Evolutionary conservation across 2,888 invertebrate genomes (phyloP).

Genomic region (Parnassius orleans): DNA sequence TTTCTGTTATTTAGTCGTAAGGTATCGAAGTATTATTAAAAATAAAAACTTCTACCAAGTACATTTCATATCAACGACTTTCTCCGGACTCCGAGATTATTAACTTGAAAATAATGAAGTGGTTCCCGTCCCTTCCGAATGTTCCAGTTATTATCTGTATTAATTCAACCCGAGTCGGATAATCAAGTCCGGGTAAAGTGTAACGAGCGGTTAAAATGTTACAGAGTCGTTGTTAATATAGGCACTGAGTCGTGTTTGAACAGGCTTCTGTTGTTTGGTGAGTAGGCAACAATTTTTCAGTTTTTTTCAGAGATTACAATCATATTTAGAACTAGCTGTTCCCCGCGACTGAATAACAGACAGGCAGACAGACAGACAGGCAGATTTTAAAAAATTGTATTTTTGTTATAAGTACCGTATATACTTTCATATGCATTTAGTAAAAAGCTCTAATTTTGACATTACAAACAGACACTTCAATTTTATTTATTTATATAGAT

Average conservation of each 20-base stretch:
- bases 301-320: neutral
- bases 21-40: neutral
- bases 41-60: neutral
- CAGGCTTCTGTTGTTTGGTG: slow-evolving; percentile 9
- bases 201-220: slow-evolving; percentile 4
- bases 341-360: too few species aligned
- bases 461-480: too few species aligned
- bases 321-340: too few species aligned
- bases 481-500: too few species aligned
- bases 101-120: slow-evolving; percentile 3
- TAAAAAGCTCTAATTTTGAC: too few species aligned
- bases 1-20: too few species aligned
- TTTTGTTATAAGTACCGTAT: too few species aligned
- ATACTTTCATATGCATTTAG: too few species aligned
- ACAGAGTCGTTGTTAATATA: slow-evolving; percentile 6
- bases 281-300: slow-evolving; percentile 39
- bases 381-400: too few species aligned
- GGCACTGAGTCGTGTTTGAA: neutral
- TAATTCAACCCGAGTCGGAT: slow-evolving; percentile 6
- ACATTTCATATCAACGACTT: neutral
- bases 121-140: neutral
- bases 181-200: slow-evolving; percentile 2
- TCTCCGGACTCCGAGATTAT: neutral
- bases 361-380: too few species aligned
- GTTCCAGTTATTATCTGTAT: slow-evolving; percentile 2